phyloP scores from a whole-genome alignment of 2,113 vertebrate genomes.

The Taxidea taxus region DNA sequence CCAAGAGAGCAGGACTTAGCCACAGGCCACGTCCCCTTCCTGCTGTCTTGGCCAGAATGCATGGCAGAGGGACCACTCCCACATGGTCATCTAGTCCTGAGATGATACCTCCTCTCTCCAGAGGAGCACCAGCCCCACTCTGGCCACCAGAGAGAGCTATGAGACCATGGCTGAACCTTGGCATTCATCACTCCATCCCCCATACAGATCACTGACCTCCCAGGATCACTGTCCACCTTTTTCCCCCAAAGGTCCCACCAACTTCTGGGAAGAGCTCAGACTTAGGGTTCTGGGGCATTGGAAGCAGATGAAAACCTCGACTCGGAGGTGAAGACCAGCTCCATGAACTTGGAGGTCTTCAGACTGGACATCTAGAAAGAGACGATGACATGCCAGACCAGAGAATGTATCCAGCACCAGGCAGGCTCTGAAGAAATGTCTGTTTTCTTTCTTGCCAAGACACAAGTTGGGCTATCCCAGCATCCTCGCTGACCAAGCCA shows the following conservation, averaged over 20 bases:
- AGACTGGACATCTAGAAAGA: background rate
- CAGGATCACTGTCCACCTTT: background rate
- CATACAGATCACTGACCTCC: background rate
- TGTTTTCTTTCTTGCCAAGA: background rate
- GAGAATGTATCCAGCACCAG: background rate
- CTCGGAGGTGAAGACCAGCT: background rate
- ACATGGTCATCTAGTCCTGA: fast-evolving
- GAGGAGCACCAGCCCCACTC: background rate
- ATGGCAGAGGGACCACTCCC: background rate
- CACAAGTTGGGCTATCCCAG: background rate
- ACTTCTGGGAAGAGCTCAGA: background rate
- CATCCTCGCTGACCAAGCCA: background rate
- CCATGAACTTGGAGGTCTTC: background rate
- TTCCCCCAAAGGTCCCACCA: background rate
- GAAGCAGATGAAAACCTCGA: background rate
- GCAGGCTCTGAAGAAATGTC: background rate
- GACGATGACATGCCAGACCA: background rate
- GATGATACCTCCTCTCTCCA: background rate
- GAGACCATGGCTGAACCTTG: too few relatives aligned
- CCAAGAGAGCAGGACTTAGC: background rate
- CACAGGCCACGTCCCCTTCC: background rate
- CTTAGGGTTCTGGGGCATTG: background rate
- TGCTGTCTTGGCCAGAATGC: background rate
- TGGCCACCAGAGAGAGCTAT: background rate
- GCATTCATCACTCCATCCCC: background rate